phyloP scores from a whole-genome alignment of 2,888 invertebrate genomes.

The Parasteatoda lunata region DNA sequence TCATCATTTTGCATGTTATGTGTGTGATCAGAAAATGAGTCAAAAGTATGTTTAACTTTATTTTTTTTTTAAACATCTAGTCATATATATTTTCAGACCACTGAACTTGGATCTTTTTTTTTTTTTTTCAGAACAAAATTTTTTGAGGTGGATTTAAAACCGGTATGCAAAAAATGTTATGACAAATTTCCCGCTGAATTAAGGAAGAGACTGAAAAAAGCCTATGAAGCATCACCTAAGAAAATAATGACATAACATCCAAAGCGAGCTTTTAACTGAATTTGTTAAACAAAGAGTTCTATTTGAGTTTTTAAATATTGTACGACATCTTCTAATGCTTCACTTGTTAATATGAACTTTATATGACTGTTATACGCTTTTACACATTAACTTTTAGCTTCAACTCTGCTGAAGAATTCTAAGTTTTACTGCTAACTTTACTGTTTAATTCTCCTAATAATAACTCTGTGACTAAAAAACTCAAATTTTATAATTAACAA shows the following conservation, averaged over 20 bases:
- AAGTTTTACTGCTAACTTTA: too few species aligned
- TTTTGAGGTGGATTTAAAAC: constrained; percentile 98
- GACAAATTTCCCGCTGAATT: constrained; percentile 96
- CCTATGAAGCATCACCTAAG: constrained; percentile 66
- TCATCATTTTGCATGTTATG: constrained; percentile 97
- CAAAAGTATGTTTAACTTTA: constrained; percentile 80
- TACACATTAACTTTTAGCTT: too few species aligned
- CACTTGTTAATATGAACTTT: too few species aligned
- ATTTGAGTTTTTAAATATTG: too few species aligned
- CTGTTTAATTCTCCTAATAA: too few species aligned
- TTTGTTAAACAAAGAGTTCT: too few species aligned
- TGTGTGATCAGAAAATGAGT: constrained; percentile 96
- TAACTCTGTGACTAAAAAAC: too few species aligned
- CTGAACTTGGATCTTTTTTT: neutral
- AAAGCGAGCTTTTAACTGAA: too few species aligned
- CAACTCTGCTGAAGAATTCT: too few species aligned
- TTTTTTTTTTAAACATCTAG: neutral
- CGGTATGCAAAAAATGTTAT: constrained; percentile 97
- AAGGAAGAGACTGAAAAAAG: constrained; percentile 83
- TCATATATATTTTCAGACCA: neutral
- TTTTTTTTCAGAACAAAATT: constrained; percentile 83
- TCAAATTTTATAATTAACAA: too few species aligned
- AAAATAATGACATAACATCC: constrained; percentile 58
- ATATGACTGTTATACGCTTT: too few species aligned
- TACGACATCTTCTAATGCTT: too few species aligned